Percentiles rank a stretch among this genome's conserved stretches.
These are phyloP conservation scores for Styela clava DNA, from an alignment of 23 tunicate species.

Conservation along the genomic window DNA sequence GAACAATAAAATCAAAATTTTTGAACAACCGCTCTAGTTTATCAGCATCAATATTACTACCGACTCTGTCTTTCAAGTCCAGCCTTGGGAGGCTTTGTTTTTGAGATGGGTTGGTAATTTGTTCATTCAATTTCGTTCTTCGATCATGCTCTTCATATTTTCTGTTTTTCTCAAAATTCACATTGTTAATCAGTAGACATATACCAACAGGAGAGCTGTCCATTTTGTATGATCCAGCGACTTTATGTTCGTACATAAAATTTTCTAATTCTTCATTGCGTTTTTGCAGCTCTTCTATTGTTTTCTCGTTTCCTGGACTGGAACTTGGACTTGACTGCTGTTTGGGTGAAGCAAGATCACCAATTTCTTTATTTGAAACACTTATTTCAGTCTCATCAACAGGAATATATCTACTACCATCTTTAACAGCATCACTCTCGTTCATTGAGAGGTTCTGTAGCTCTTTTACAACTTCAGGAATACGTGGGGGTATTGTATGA, in stretches of 20 bases:
- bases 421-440: not conserved
- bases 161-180: slow-evolving; percentile 7
- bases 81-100: not conserved
- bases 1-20: slow-evolving; percentile 44
- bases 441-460: not conserved
- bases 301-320: not conserved
- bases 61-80: slow-evolving; percentile 18
- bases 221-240: slow-evolving; percentile 39
- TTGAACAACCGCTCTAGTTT: slow-evolving; percentile 30
- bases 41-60: slow-evolving; percentile 25
- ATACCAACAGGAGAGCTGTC: slow-evolving; percentile 38
- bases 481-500: not conserved
- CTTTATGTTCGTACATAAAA: not conserved
- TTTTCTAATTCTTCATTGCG: not conserved
- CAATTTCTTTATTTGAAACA: not conserved
- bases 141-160: slow-evolving; percentile 10
- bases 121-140: not conserved
- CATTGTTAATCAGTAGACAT: slow-evolving; percentile 64
- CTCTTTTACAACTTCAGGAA: not conserved
- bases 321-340: not conserved
- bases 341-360: not conserved
- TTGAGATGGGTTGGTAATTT: not conserved
- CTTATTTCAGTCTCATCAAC: not conserved
- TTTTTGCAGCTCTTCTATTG: not conserved
- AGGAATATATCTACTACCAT: not conserved